phyloP scores from a whole-genome alignment of 2,888 invertebrate genomes.

The Leucania comma region DNA sequence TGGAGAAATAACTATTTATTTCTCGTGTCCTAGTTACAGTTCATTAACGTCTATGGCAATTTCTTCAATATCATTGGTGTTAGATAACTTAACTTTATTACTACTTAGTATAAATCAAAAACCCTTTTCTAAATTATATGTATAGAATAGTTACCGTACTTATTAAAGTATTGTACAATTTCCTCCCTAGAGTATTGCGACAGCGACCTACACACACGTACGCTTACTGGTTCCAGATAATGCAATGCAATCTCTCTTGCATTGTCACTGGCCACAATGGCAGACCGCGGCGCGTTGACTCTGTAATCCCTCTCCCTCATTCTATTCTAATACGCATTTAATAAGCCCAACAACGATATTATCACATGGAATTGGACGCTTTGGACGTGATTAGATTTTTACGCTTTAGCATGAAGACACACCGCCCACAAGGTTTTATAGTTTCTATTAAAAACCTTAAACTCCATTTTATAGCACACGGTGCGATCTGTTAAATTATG shows the following conservation, averaged over 20 bases:
- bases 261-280: constrained; percentile 78
- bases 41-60: constrained; percentile 19
- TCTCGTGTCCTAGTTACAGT: constrained; percentile 20
- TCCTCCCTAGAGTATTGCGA: constrained; percentile 62
- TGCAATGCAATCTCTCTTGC: constrained; percentile 77
- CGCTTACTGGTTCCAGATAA: constrained; percentile 74
- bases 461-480: constrained; percentile 47
- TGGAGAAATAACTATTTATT: constrained; percentile 32
- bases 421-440: constrained; percentile 53
- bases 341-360: constrained; percentile 70
- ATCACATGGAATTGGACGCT: constrained; percentile 66
- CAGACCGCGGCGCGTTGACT: constrained; percentile 70
- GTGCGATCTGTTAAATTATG: constrained; percentile 50
- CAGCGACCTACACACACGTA: constrained; percentile 60
- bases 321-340: constrained; percentile 75
- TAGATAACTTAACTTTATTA: not conserved
- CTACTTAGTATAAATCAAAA: not conserved
- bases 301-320: constrained; percentile 74
- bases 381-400: constrained; percentile 71
- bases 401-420: constrained; percentile 57
- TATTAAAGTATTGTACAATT: constrained; percentile 53
- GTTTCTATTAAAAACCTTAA: constrained; percentile 56
- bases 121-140: not conserved
- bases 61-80: not conserved
- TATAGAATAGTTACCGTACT: not conserved